Base-by-base conservation (phyloP, 2,797 vertebrate species). In the Gymnothorax reevesii region DNA sequence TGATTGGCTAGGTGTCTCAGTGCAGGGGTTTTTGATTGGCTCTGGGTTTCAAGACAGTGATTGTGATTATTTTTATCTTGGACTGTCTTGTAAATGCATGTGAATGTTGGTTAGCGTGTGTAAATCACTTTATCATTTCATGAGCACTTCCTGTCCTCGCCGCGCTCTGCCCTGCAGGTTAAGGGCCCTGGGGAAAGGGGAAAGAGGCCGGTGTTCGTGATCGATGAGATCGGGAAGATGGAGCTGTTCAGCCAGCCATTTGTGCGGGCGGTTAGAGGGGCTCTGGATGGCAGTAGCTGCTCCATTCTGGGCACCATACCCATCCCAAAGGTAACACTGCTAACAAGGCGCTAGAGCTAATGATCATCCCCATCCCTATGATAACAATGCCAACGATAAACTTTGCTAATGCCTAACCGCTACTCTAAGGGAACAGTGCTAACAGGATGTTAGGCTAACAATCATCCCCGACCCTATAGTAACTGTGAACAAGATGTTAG, bases 151-250 rank as follows among this genome's bases (percentile, higher is more conserved):
- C 25, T 49, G 4, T 20, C 33, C 0, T 49, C 33, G 15, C 13
- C 7, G 15, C 13, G 25, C 49, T 55, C 33, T 79, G 57, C 55
- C 88, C 88, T 77, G 13, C 93, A 99, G 97, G 89, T 92, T 1
- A 92, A 88, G 77, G 75, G 87, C 10, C 73, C 89, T 6, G 86
- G 82, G 0, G 91, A 89, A 20, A 77, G 89, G 27, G 88, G 88
- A 89, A 94, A 89, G 89, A 95, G 90, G 83, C 57, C 57, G 2
- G 94, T 99, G 66, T 98, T 97, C 57, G 89, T 99, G 92, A 96
- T 99, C 0, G 98, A 99, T 57, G 98, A 99, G 94, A 96, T 99
- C 8, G 98, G 99, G 66, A 99, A 98, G 93, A 99, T 99, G 99
- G 98, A 99, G 86, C 97, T 99, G 85, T 98, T 98, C 94, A 99